Evolutionary conservation across 2,888 invertebrate genomes (phyloP), one percentile per base, ranked within the genome.

Genomic region (Eledone cirrhosa): DNA sequence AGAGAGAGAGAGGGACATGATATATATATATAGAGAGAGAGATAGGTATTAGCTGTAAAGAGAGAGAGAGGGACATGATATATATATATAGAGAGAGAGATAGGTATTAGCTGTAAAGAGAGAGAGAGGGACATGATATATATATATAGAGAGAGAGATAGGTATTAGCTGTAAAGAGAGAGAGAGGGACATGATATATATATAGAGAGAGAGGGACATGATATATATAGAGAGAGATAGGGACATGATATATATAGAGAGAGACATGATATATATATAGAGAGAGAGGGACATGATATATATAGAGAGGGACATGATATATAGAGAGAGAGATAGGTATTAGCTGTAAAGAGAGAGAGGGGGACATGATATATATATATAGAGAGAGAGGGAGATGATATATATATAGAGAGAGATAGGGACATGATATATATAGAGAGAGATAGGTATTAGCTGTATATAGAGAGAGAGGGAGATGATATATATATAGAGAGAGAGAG

Each of bases 381-480:
- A n/a, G 24, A 3, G 11, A 65, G n/a, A 65, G 4, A 65, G 29
- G 27, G 29, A 1, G 16, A 27, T 8, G 14, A 65, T 11, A 65
- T 11, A 16, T 0, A 24, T 0, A 65, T 24, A 65, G 1, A 65
- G 2, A 65, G 0, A 65, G 65, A 65, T 0, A 24, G 4, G 19
- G 4, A 65, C 0, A 65, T 1, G 19, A 1, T 13, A 29, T 27
- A n/a, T 11, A 65, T 1, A 14, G 11, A 65, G 2, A 65, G 2
- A 24, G 2, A 24, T 1, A 65, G 0, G 29, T n/a, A n/a, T n/a
- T n/a, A n/a, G n/a, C n/a, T n/a, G n/a, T 11, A n/a, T 14, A n/a
- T 4, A 16, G n/a, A n/a, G n/a, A 0, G n/a, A 1, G n/a, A 0
- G n/a, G 14, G 16, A n/a, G 14, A 2, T 14, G 2, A n/a, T 13